A percentile compares a stretch with the other conserved stretches of the same genome.
These are phyloP conservation scores for Mythimna vitellina DNA, from an alignment of 2,888 invertebrate genomes.

Conservation along the genomic window DNA sequence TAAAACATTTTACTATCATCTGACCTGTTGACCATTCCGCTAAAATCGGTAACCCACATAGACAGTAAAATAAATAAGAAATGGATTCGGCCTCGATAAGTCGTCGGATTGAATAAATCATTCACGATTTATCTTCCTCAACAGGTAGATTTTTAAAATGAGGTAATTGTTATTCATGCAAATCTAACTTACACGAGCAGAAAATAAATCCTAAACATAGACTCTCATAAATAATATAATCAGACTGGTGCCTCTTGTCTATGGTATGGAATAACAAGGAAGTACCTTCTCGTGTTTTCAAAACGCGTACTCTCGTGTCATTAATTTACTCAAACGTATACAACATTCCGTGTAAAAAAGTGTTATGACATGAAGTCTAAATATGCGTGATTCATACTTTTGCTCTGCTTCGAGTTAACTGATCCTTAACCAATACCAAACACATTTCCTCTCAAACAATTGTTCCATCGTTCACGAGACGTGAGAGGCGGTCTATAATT, in stretches of 20 bases:
- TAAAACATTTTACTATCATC: slow-evolving; percentile 72
- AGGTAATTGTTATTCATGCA: slow-evolving; percentile 88
- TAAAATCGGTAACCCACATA: slow-evolving; percentile 82
- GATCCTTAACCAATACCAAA: slow-evolving; percentile 28
- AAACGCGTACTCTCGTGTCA: slow-evolving; percentile 3
- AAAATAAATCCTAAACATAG: slow-evolving; percentile 86
- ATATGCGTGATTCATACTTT: slow-evolving; percentile 32
- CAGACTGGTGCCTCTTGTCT: slow-evolving; percentile 72
- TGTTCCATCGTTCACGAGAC: slow-evolving; percentile 31
- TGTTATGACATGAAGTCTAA: slow-evolving; percentile 22
- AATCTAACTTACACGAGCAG: slow-evolving; percentile 87
- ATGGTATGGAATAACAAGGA: slow-evolving; percentile 73
- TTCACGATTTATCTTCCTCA: slow-evolving; percentile 83
- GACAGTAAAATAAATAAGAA: slow-evolving; percentile 78
- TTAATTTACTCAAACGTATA: slow-evolving; percentile 34
- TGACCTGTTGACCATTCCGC: slow-evolving; percentile 72
- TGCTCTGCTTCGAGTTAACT: slow-evolving; percentile 10
- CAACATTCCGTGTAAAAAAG: slow-evolving; percentile 9
- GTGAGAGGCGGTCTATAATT: slow-evolving; percentile 26
- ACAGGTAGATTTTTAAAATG: slow-evolving; percentile 87
- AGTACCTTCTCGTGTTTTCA: slow-evolving; percentile 38
- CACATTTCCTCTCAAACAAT: slow-evolving; percentile 34
- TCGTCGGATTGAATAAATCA: slow-evolving; percentile 83
- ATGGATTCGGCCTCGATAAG: slow-evolving; percentile 81
- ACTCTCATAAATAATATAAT: slow-evolving; percentile 88